These are phyloP conservation scores for Microcaecilia unicolor DNA, from an alignment of 2,797 vertebrate genomes.

Conservation along the genomic window DNA sequence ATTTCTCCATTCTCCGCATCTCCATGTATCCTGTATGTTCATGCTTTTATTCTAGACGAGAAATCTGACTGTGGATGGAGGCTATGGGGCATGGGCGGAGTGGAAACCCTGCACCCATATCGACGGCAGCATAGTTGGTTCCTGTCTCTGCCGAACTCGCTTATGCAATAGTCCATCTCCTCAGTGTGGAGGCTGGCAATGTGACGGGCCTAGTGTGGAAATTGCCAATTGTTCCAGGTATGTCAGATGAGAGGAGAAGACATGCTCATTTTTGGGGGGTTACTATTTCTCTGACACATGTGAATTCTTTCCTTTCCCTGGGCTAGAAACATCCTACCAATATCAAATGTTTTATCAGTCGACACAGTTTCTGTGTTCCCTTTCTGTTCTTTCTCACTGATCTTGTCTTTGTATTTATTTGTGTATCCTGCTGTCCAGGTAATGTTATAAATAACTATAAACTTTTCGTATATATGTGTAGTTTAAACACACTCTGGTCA, in stretches of 20 bases:
- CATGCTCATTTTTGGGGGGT: too few relatives aligned
- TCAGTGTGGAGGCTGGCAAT: conserved; percentile 80
- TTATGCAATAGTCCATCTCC: conserved; percentile 79
- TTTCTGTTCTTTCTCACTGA: too few relatives aligned
- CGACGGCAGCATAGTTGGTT: conserved; percentile 64
- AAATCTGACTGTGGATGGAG: conserved; percentile 86
- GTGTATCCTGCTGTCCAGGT: too few relatives aligned
- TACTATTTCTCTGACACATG: too few relatives aligned
- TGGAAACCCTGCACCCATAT: conserved; percentile 80
- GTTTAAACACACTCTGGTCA: too few relatives aligned
- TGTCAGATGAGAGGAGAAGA: neutral
- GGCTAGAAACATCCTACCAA: neutral
- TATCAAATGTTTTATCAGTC: neutral
- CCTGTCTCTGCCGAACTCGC: conserved; percentile 80
- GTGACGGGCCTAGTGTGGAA: conserved; percentile 78
- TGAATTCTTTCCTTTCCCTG: neutral
- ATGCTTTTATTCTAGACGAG: conserved; percentile 57
- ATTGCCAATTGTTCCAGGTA: conserved; percentile 95
- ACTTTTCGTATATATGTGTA: too few relatives aligned
- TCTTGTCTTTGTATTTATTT: too few relatives aligned
- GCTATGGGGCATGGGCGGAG: conserved; percentile 74
- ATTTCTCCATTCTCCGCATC: neutral
- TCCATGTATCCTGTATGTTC: neutral
- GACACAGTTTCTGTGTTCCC: too few relatives aligned
- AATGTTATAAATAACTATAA: too few relatives aligned